phyloP scores from a whole-genome alignment of 2,888 invertebrate species.

The Andrena flavipes region DNA sequence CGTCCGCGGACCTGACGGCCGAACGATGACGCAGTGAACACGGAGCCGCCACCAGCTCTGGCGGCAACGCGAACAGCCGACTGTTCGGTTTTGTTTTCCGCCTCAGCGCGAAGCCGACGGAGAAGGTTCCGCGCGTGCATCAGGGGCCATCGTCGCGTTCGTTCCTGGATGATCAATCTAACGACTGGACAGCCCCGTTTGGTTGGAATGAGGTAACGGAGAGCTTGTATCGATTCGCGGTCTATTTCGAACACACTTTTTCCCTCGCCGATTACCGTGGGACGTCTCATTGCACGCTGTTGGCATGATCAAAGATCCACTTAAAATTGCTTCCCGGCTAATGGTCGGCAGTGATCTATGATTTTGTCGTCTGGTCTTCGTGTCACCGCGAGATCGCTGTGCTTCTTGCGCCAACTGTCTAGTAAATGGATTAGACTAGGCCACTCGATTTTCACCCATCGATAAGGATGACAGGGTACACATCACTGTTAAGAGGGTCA shows the following conservation, averaged over 20 bases:
- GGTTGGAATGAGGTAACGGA: constrained; percentile 52
- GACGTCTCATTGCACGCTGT: background rate
- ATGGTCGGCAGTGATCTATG: constrained; percentile 1
- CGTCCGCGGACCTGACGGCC: constrained; percentile 2
- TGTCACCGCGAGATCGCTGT: background rate
- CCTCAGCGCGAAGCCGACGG: background rate
- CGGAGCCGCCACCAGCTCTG: background rate
- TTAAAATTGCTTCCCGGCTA: background rate
- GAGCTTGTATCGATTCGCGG: constrained; percentile 21
- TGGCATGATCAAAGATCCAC: background rate
- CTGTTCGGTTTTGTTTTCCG: background rate
- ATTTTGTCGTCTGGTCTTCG: background rate
- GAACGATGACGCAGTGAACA: constrained; percentile 46
- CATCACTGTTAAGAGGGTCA: too few relatives aligned
- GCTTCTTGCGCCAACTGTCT: background rate
- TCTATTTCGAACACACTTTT: constrained; percentile 13
- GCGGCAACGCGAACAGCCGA: constrained; percentile 3
- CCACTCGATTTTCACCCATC: background rate
- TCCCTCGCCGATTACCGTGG: constrained; percentile 10
- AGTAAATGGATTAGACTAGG: background rate
- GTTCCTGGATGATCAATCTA: background rate
- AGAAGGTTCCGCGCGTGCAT: background rate
- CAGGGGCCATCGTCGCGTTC: background rate
- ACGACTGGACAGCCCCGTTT: background rate
- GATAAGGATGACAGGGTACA: too few relatives aligned